These are phyloP conservation scores for Crotophaga sulcirostris DNA, from an alignment of 2,113 vertebrate genomes.

Conservation along the genomic window DNA sequence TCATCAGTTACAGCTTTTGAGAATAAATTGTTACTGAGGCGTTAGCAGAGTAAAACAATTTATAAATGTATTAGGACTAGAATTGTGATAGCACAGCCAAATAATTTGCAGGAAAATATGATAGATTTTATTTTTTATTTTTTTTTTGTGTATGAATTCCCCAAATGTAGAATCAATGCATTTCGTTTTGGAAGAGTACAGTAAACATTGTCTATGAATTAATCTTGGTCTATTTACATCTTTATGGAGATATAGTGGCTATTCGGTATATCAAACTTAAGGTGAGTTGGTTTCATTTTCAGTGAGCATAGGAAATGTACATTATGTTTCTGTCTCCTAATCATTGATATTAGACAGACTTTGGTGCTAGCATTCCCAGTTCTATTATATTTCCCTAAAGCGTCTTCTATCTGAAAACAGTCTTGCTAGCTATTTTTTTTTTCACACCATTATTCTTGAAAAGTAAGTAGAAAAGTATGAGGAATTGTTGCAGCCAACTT, in stretches of 20 bases:
- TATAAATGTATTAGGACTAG: neutral
- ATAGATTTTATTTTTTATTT: neutral
- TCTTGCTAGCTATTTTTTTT: neutral
- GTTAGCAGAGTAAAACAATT: neutral
- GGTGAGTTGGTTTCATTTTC: neutral
- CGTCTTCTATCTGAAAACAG: neutral
- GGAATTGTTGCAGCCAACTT: neutral
- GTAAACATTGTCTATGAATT: neutral
- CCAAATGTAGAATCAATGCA: neutral
- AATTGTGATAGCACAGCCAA: neutral
- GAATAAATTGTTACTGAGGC: neutral
- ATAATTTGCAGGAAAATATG: neutral
- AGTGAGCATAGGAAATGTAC: neutral
- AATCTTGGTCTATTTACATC: neutral
- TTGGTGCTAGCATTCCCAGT: neutral
- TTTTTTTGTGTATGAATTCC: neutral
- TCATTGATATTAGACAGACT: neutral
- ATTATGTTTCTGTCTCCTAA: neutral
- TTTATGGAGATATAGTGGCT: neutral
- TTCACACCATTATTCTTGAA: neutral
- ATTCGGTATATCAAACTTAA: neutral
- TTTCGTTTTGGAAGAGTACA: neutral
- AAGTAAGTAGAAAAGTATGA: neutral
- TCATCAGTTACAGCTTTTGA: neutral
- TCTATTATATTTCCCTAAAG: neutral